Evolutionary conservation across 2,113 vertebrate genomes (phyloP), one percentile per base, ranked within the genome.

Genomic region (Chrysemys picta): DNA sequence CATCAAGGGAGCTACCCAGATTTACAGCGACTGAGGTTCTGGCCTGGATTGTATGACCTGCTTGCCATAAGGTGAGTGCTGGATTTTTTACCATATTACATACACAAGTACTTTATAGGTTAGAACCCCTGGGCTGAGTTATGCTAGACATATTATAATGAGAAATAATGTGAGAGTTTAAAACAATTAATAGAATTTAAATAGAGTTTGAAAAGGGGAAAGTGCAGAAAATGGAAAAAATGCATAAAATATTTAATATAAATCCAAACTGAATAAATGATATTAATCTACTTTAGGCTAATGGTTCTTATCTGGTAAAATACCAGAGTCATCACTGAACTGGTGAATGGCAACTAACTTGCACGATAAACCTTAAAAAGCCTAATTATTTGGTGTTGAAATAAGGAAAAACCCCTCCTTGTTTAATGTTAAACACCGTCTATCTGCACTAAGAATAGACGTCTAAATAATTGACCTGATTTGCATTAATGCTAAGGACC

Each of bases 61-160:
- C 65, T 90, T 95, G 91, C 94, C 80, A 47, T 65, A 62, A 91
- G 72, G 21, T 50, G 45, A 94, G n/a, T 0, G 0, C 29, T 72
- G 31, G 56, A 29, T 92, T 96, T 90, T 83, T 72, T 94, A 91
- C 80, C 80, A 3, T 0, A 84, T 80, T 0, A 0, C 45, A n/a
- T n/a, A 79, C 38, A 53, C 79, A n/a, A 45, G 47, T 75, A 87
- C 8, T 94, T 82, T 94, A 90, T 95, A 84, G 91, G 89, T 94
- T 96, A 95, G 90, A 94, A 94, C 95, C 94, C 96, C 91, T 88
- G 94, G 91, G 91, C 89, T 93, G 95, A 91, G 49, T 72, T 84
- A 83, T 10, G 16, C 85, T 86, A 21, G 56, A 80, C 93, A 89
- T 57, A 52, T 95, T 95, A 87, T 87, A 90, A 93, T 86, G 62